phyloP scores from a whole-genome alignment of 2,888 invertebrate genomes.

The Apodemia duryi region DNA sequence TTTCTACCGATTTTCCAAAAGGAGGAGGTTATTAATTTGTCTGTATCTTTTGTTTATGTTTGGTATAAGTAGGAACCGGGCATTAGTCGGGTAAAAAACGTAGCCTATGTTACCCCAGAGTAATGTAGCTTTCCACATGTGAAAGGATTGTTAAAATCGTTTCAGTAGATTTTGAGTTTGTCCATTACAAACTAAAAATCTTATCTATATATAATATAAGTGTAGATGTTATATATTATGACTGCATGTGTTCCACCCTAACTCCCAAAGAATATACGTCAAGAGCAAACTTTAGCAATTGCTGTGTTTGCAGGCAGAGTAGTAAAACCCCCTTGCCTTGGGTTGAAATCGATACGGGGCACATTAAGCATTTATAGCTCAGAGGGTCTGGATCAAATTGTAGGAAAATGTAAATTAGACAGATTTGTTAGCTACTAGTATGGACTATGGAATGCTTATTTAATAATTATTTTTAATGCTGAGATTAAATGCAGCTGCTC shows the following conservation, averaged over 20 bases:
- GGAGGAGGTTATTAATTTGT: too few species aligned
- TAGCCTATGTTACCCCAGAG: background rate
- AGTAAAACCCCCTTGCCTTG: slow-evolving; percentile 54
- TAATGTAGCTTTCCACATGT: too few species aligned
- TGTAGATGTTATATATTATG: slow-evolving; percentile 20
- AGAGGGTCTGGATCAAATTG: slow-evolving; percentile 41
- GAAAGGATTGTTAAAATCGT: too few species aligned
- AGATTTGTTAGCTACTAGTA: slow-evolving; percentile 6
- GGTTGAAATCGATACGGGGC: slow-evolving; percentile 58
- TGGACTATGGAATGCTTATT: slow-evolving; percentile 3
- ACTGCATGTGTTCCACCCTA: slow-evolving; percentile 17
- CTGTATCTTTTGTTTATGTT: too few species aligned
- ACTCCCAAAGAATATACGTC: slow-evolving; percentile 26
- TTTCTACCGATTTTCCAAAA: too few species aligned
- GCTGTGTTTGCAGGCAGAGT: slow-evolving; percentile 56
- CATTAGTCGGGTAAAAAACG: too few species aligned
- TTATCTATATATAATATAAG: too few species aligned
- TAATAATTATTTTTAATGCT: background rate
- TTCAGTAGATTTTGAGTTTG: too few species aligned
- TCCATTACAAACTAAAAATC: too few species aligned
- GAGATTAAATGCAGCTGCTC: background rate
- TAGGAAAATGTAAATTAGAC: slow-evolving; percentile 45
- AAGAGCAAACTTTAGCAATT: slow-evolving; percentile 33
- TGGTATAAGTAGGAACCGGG: too few species aligned
- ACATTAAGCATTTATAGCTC: slow-evolving; percentile 67